Base-by-base conservation (phyloP, 2,113 vertebrate genomes). In the Xiphophorus couchianus region DNA sequence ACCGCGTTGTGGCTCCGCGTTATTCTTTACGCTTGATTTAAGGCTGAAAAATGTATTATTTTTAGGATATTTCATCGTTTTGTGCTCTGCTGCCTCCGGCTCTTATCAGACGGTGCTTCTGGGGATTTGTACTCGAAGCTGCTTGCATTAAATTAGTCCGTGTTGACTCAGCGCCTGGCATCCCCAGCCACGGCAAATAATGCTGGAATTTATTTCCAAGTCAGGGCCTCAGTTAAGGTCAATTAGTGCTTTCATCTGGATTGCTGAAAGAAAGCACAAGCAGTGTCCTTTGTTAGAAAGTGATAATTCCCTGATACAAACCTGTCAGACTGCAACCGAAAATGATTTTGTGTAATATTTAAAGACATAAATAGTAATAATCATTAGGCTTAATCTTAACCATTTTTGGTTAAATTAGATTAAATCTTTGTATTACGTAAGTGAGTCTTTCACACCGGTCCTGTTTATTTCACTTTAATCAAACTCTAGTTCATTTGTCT, bases 141-240 rank as follows among this genome's bases (percentile, higher is more conserved):
- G 72, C 66, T 54, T 66, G 69, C 68, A 30, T 51, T 42, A 68
- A 80, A 87, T 89, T 67, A 79, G n/a, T 2, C 66, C 28, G 3
- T 77, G 83, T 76, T 90, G 82, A 82, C 75, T 82, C 71, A n/a
- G 0, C 68, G 60, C 48, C 31, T 5, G 35, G 54, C 44, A 44
- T 81, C 60, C 67, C 9, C 37, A 39, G 74, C 65, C 63, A 48
- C 19, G 2, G 63, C 31, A 76, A 80, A 69, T 84, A 81, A 89
- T 74, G 17, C 11, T 65, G 64, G 61, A 71, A 76, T 81, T 77
- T 0, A 60, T 62, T 62, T 67, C 19, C 78, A 62, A 64, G 81
- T 86, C 89, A 87, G 69, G 66, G 78, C 22, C 44, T 70, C n/a
- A 39, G 37, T 63, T 80, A 13, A 58, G 5, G 37, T 44, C 17